Percentiles rank a stretch among this genome's conserved stretches.
Evolutionary conservation across 2,113 vertebrate species (phyloP).

Genomic region (Plestiodon gilberti): DNA sequence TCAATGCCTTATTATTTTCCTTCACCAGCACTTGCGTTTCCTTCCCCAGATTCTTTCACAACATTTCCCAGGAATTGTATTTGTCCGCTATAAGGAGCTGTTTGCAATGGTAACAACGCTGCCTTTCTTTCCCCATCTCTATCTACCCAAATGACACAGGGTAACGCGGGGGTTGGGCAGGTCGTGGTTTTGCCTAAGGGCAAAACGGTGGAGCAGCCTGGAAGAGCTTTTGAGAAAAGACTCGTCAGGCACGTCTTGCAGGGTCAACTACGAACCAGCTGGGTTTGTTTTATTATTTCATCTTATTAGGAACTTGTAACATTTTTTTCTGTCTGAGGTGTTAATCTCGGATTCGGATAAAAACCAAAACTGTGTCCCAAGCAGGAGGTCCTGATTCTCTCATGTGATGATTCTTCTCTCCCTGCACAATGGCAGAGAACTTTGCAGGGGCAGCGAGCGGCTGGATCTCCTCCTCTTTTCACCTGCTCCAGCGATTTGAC

Average conservation of each 20-base stretch:
- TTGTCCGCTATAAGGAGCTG: neutral
- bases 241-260: slow-evolving; percentile 35
- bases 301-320: slow-evolving; percentile 49
- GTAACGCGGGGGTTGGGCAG: neutral
- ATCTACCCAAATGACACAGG: neutral
- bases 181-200: neutral
- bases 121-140: neutral
- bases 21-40: neutral
- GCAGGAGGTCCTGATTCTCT: slow-evolving; percentile 70
- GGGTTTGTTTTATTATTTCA: slow-evolving; percentile 32
- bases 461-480: slow-evolving; percentile 21
- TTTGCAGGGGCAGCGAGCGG: neutral
- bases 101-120: neutral
- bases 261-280: slow-evolving; percentile 45
- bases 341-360: slow-evolving; percentile 77
- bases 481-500: slow-evolving; percentile 8
- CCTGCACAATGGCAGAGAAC: slow-evolving; percentile 37
- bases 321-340: slow-evolving; percentile 64
- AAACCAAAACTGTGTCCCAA: slow-evolving; percentile 77
- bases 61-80: neutral
- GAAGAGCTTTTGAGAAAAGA: slow-evolving; percentile 35
- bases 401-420: slow-evolving; percentile 32
- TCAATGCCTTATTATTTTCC: neutral
- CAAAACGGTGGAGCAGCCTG: neutral
- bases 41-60: neutral